Base-by-base conservation (phyloP, 2,888 invertebrate genomes). In the Agriopis aurantiaria region DNA sequence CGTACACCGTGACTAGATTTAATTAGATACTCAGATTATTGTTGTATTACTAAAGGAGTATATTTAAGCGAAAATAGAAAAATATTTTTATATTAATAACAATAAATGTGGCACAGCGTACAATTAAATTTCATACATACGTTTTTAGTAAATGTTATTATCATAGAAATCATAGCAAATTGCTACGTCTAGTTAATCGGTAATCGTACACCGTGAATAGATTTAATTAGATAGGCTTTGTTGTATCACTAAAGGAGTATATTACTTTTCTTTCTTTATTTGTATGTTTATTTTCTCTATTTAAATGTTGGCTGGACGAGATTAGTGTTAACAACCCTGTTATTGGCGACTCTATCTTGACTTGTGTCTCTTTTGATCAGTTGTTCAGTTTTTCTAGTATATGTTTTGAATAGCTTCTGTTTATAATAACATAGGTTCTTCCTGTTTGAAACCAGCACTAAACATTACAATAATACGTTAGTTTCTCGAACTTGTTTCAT, bases 41-140 rank as follows among this genome's bases (percentile, higher is more conserved):
- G n/a, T 41, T 14, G 5, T 41, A 41, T 33, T 5, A 33, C 33
- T 33, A 33, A 4, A 33, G 33, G 4, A 33, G 33, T 33, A 33
- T 33, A 33, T 33, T 56, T n/a, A n/a, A n/a, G n/a, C n/a, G n/a
- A n/a, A n/a, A 63, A 23, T 14, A 7, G 11, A n/a, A 40, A 46
- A 52, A 49, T 65, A 40, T 56, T 65, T 53, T 49, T 41, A 65
- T 63, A 68, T 58, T 59, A 43, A 41, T 53, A 45, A 58, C 12
- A 48, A 33, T 33, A 59, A 23, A 64, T 59, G 64, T 64, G 56
- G 48, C 43, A 68, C 48, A 40, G 11, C 58, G 48, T 57, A 45
- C n/a, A 40, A 60, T 48, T 49, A 43, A 55, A 66, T 48, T 55
- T 9, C 45, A 55, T 62, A 49, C 53, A 41, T 51, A 46, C 17